phyloP scores from a whole-genome alignment of 2,797 vertebrate species.

The Tokudaia muenninki region DNA sequence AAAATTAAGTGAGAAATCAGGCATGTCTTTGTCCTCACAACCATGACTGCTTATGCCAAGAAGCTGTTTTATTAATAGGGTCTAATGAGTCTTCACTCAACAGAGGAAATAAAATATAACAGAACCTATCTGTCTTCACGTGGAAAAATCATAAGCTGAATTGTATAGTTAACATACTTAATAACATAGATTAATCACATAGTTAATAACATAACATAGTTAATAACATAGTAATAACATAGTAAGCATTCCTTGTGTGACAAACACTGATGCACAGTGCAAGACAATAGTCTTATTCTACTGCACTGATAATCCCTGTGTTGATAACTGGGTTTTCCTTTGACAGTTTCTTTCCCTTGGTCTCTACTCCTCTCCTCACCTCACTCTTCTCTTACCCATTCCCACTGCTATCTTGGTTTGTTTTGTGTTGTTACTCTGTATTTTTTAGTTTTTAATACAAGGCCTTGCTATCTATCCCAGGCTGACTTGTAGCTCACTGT shows the following conservation, averaged over 20 bases:
- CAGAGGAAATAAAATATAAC: slow-evolving; percentile 22
- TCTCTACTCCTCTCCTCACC: fast-evolving
- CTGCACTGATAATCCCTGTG: background rate
- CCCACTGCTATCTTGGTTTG: background rate
- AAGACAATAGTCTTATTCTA: background rate
- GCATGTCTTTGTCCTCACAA: slow-evolving; percentile 58
- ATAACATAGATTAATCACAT: too few species aligned
- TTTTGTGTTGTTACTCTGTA: background rate
- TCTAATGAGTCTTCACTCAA: slow-evolving; percentile 34
- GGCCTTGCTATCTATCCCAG: background rate
- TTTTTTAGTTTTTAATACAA: background rate
- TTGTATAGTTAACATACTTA: background rate
- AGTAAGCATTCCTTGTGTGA: background rate
- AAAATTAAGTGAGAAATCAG: slow-evolving; percentile 43
- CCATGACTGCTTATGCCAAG: slow-evolving; percentile 4
- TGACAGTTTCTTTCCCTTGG: background rate
- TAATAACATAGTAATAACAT: background rate
- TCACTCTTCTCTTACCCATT: background rate
- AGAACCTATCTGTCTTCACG: background rate
- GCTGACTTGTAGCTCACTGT: background rate
- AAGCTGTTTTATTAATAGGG: slow-evolving; percentile 36
- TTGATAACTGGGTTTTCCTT: background rate
- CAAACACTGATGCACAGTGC: background rate
- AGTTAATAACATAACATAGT: background rate
- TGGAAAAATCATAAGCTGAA: slow-evolving; percentile 33